Percentiles rank a stretch among this genome's conserved stretches.
Evolutionary conservation across 2,797 vertebrate species (phyloP).

Genomic region (Eurystomus glaucurus): DNA sequence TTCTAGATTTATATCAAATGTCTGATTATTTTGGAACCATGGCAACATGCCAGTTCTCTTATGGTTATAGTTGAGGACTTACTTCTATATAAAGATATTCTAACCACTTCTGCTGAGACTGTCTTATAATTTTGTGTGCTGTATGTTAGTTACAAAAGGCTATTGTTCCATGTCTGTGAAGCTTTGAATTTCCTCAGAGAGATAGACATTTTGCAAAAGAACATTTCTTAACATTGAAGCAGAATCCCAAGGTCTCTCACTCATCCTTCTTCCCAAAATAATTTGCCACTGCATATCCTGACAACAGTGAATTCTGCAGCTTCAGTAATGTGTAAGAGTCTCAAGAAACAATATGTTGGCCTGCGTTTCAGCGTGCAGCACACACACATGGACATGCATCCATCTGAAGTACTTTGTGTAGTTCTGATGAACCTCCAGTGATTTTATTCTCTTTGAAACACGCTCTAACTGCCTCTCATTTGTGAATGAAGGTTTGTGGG

Average conservation of each 20-base stretch:
- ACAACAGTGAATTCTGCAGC: not conserved
- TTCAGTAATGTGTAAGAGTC: not conserved
- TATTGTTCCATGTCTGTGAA: not conserved
- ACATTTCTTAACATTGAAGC: not conserved
- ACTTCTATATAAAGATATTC: conserved; percentile 38
- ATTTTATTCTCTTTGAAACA: not conserved
- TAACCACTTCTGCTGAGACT: not conserved
- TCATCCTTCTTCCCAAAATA: not conserved
- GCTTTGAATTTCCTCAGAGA: not conserved
- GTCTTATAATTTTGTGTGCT: not conserved
- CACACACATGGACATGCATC: fast-evolving
- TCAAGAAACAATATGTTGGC: not conserved
- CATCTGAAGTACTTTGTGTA: not conserved
- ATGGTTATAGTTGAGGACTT: not conserved
- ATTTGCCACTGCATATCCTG: not conserved
- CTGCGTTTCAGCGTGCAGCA: fast-evolving
- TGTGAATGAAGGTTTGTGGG: not conserved
- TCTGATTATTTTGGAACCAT: conserved; percentile 36
- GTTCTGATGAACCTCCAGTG: not conserved
- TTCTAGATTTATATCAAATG: conserved; percentile 47
- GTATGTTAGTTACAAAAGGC: not conserved
- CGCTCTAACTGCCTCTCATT: not conserved
- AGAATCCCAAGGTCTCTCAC: not conserved
- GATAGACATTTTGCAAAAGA: not conserved
- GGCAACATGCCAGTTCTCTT: conserved; percentile 29